Conservation (phyloP, 2,113 vertebrate genomes). For the Labeo rohita region DNA sequence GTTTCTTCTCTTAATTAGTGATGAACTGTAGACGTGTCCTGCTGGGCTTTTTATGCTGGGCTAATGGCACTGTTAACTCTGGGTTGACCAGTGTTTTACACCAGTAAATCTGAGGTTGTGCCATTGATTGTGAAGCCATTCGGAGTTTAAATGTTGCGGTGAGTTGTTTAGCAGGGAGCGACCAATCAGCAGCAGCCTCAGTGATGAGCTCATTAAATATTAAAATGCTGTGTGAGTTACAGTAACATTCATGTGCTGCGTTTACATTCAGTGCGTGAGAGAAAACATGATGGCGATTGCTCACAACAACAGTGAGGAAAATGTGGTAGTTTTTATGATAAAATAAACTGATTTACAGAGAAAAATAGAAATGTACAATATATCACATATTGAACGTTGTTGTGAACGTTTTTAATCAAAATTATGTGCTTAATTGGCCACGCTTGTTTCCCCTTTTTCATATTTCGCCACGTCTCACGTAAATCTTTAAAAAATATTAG, state of each 20-base stretch:
- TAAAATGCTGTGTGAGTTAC: not conserved
- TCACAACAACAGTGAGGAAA: too few relatives aligned
- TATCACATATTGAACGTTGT: not conserved
- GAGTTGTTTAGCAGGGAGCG: not conserved
- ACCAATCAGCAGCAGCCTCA: not conserved
- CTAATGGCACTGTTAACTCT: not conserved
- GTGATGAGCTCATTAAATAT: slow-evolving; percentile 6
- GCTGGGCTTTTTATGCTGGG: not conserved
- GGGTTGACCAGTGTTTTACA: not conserved
- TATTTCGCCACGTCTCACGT: too few relatives aligned
- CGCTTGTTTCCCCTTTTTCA: not conserved
- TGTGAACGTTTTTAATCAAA: not conserved
- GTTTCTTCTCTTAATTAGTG: not conserved
- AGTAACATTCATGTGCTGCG: not conserved
- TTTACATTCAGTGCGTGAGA: not conserved
- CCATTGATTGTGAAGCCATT: not conserved
- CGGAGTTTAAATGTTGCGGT: not conserved
- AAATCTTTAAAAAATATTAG: too few relatives aligned
- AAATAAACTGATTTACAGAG: not conserved
- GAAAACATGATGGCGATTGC: not conserved
- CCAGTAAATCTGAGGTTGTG: not conserved
- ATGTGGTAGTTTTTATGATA: not conserved
- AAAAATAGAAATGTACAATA: not conserved
- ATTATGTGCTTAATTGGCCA: not conserved
- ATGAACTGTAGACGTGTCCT: not conserved